Conservation (phyloP, 2,797 vertebrate species). For the Microhierax caerulescens region DNA sequence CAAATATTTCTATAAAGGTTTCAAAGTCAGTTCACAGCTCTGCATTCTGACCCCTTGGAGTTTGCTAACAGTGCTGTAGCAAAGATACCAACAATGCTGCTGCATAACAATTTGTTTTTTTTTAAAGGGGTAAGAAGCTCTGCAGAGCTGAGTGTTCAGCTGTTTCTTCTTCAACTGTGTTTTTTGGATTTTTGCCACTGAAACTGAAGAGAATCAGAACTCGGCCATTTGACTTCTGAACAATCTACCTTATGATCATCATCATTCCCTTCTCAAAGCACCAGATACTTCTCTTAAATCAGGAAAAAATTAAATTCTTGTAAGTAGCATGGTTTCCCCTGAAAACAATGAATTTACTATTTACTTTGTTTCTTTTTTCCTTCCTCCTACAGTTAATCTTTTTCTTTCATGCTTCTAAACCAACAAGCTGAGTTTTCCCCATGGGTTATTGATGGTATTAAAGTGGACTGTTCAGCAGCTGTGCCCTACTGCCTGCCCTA, state of each 20-base stretch:
- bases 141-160: neutral
- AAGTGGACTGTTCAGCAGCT: constrained; percentile 42
- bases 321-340: neutral
- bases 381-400: neutral
- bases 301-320: neutral
- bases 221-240: neutral
- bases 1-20: neutral
- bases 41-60: neutral
- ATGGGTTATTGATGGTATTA: constrained; percentile 19
- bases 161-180: neutral
- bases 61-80: neutral
- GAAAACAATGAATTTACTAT: neutral
- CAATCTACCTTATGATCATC: neutral
- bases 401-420: neutral
- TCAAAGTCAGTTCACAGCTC: neutral
- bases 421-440: neutral
- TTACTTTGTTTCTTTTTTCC: neutral
- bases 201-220: neutral
- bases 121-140: neutral
- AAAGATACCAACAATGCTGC: neutral
- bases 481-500: constrained; percentile 23
- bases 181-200: neutral
- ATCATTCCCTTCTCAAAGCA: neutral
- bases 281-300: neutral
- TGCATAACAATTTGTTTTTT: neutral